Base-by-base conservation (phyloP, 2,113 vertebrate genomes). In the Sarotherodon lohbergeri region DNA sequence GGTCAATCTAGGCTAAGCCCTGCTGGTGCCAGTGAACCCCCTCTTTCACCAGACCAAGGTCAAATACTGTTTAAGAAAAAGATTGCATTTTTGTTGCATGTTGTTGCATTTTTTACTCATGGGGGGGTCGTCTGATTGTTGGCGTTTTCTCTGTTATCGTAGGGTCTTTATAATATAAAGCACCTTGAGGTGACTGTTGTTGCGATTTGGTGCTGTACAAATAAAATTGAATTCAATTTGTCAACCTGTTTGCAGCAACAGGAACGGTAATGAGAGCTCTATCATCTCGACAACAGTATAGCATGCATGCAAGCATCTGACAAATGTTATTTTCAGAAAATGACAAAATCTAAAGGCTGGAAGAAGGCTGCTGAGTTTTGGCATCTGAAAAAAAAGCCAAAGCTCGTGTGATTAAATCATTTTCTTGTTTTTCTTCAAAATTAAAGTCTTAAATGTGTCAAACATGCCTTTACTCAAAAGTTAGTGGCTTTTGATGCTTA, bases 1-100 rank as follows among this genome's bases (percentile, higher is more conserved):
- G 95, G 94, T 96, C 95, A 95, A 94, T 89, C 94, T 91, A 90
- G 84, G 92, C 91, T 95, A 94, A 96, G 94, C 94, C 92, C 89
- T 24, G 81, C 90, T 94, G 95, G 94, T 94, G 94, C 95, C 94
- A 92, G 93, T 16, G 81, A 90, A 93, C 85, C 91, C 81, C 76
- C 50, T 5, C 56, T 89, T 87, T 66, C 86, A 83, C 86, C 92
- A 90, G n/a, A 73, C 50, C 34, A 61, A 3, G 91, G 88, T 91
- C 90, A 93, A 85, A 86, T 11, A 63, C 50, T 46, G 48, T 83
- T 55, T 1, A 27, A 32, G 73, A 76, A 56, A 80, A 66, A 16
- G 46, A 73, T 32, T 17, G 6, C 61, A 43, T 29, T 80, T 24
- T 86, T 43, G 61, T 68, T 39, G 61, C 34, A 66, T 66, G 61